These are phyloP conservation scores for Laterallus jamaicensis DNA, from an alignment of 2,113 vertebrate species.

Conservation along the genomic window DNA sequence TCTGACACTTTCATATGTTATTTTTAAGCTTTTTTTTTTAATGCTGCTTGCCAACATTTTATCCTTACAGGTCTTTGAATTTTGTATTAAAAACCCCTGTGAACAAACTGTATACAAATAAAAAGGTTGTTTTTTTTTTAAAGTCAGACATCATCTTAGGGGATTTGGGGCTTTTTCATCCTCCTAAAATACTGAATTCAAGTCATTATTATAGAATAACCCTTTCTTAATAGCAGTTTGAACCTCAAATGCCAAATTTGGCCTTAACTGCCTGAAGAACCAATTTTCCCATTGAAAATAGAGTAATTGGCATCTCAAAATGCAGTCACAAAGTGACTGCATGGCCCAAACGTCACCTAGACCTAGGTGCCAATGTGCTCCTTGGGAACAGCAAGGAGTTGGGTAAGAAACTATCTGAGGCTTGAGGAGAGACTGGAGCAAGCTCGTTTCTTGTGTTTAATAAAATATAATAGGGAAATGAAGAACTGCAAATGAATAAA, in stretches of 20 bases:
- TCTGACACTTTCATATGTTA: conserved; percentile 22
- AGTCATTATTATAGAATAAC: neutral
- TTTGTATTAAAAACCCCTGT: neutral
- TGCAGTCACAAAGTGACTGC: neutral
- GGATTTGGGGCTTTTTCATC: conserved; percentile 10
- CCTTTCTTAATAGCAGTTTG: neutral
- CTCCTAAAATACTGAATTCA: neutral
- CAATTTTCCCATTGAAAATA: neutral
- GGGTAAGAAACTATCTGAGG: neutral
- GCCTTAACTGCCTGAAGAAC: neutral
- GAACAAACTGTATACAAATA: conserved; percentile 1
- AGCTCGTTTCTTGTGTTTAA: neutral
- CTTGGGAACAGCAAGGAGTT: neutral
- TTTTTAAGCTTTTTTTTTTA: conserved; percentile 34
- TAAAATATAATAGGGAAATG: neutral
- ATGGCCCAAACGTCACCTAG: neutral
- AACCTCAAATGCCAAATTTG: neutral
- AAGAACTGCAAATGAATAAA: neutral
- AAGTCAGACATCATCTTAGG: neutral
- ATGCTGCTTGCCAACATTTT: conserved; percentile 32
- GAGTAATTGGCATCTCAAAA: neutral
- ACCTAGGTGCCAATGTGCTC: neutral
- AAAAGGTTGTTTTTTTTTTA: neutral
- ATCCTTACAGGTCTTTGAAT: conserved; percentile 13
- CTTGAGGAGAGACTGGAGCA: neutral